These are phyloP conservation scores for Eublepharis macularius DNA, from an alignment of 2,113 vertebrate species.

Conservation along the genomic window DNA sequence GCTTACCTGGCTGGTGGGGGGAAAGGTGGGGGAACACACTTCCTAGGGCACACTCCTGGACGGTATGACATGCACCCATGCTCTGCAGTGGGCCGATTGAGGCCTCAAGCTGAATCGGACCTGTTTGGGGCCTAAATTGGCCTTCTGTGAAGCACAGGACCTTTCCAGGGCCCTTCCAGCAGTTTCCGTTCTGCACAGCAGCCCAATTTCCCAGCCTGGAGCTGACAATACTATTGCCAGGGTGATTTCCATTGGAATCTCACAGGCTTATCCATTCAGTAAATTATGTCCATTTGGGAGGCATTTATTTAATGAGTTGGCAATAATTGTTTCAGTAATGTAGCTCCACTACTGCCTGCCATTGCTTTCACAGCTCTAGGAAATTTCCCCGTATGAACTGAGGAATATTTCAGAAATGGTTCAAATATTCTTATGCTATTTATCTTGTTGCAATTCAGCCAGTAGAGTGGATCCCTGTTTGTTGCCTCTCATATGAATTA, in stretches of 20 bases:
- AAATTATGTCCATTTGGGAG: not conserved
- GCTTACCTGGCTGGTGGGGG: no score
- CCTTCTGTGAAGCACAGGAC: no score
- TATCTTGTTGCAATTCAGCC: not conserved
- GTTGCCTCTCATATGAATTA: not conserved
- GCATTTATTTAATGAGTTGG: not conserved
- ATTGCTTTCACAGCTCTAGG: not conserved
- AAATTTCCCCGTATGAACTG: not conserved
- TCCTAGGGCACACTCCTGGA: no score
- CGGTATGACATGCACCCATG: no score
- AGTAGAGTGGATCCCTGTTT: not conserved
- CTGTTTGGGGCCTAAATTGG: no score
- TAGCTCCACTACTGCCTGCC: not conserved
- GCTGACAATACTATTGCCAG: no score
- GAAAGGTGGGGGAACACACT: no score
- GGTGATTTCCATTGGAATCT: slow-evolving; percentile 20
- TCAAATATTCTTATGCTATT: not conserved
- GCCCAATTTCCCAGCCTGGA: no score
- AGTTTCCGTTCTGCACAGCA: no score
- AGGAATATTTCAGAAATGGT: not conserved
- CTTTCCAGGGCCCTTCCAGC: no score
- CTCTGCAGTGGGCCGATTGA: no score
- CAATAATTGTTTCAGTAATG: not conserved
- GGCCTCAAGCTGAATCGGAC: no score
- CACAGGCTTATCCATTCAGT: slow-evolving; percentile 1